phyloP scores from a whole-genome alignment of 2,888 invertebrate genomes.

The Agriopis marginaria region DNA sequence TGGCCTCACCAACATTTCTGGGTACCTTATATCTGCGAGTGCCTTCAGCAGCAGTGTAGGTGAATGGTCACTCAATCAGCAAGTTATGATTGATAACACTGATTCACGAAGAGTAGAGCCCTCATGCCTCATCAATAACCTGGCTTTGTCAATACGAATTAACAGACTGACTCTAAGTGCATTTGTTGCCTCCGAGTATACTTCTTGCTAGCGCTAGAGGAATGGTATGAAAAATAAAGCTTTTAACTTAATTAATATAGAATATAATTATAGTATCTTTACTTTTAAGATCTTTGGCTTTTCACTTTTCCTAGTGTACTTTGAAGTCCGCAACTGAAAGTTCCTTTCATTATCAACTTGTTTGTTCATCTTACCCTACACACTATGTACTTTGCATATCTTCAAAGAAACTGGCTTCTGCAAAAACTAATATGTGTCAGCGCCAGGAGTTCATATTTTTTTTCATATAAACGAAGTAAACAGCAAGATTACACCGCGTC shows the following conservation, averaged over 20 bases:
- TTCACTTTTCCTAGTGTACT: not conserved
- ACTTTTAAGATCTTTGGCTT: not conserved
- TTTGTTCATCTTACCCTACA: conserved; percentile 22
- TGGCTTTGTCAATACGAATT: conserved; percentile 69
- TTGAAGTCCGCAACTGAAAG: not conserved
- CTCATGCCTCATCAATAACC: conserved; percentile 70
- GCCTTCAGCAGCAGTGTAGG: not conserved
- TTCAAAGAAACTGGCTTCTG: conserved; percentile 41
- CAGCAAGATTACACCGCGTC: conserved; percentile 65
- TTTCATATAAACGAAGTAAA: conserved; percentile 63
- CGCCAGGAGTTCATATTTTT: conserved; percentile 53
- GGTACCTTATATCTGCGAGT: not conserved
- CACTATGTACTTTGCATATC: conserved; percentile 35
- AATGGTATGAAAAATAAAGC: not conserved
- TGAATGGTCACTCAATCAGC: conserved; percentile 71
- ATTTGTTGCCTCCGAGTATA: not conserved
- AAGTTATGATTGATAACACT: conserved; percentile 81
- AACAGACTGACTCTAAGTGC: conserved; percentile 45
- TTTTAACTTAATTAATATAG: too few species aligned
- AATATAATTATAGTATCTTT: too few species aligned
- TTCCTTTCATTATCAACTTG: not conserved
- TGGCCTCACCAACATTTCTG: not conserved
- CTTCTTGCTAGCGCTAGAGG: not conserved
- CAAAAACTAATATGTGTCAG: conserved; percentile 52
- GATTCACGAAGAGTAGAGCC: conserved; percentile 58